A percentile compares a stretch with the other conserved stretches of the same genome.
phyloP scores from a whole-genome alignment of 2,888 invertebrate genomes.

The Mycalesis mineus region DNA sequence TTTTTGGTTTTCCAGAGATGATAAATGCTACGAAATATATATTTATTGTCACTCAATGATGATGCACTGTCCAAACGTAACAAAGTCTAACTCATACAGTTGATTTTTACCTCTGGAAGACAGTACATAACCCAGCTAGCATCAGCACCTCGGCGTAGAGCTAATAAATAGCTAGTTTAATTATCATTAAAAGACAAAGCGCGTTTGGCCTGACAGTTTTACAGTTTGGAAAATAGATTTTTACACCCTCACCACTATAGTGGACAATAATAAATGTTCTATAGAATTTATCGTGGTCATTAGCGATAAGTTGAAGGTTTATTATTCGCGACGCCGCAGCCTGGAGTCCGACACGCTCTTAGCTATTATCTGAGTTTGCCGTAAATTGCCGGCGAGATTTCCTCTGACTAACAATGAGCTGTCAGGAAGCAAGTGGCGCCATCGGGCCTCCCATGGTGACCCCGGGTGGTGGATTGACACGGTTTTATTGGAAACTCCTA shows the following conservation, averaged over 20 bases:
- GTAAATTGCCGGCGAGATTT: neutral
- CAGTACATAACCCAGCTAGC: neutral
- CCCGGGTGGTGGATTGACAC: neutral
- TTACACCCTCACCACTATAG: neutral
- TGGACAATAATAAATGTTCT: neutral
- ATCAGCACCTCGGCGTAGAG: neutral
- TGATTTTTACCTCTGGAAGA: no score
- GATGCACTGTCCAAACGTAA: no score
- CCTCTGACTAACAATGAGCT: neutral
- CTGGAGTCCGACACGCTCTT: neutral
- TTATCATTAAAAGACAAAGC: no score
- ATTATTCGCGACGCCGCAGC: neutral
- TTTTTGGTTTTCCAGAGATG: no score
- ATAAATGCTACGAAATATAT: no score
- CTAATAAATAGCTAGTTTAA: neutral
- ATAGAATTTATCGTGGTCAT: neutral
- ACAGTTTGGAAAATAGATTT: neutral
- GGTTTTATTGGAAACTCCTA: neutral
- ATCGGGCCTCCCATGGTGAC: neutral
- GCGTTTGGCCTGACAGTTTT: no score
- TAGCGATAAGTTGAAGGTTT: neutral
- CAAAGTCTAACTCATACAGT: no score
- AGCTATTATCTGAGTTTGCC: conserved; percentile 2
- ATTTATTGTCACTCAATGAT: no score
- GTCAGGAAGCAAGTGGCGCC: conserved; percentile 4